Conservation (phyloP, 2,113 vertebrate species). For the Alectura lathami region DNA sequence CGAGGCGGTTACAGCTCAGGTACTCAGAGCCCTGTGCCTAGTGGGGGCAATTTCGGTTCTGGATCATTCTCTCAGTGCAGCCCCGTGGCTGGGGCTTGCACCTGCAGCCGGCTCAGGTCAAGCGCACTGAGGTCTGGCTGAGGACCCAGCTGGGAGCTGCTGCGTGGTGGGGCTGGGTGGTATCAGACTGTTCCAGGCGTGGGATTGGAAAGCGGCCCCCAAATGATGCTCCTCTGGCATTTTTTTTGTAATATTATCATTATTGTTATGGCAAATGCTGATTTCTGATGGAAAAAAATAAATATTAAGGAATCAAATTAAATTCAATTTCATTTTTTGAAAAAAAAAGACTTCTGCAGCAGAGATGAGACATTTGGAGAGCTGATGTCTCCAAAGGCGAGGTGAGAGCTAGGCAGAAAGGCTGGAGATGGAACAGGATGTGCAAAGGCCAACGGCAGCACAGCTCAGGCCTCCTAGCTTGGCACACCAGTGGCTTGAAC, state of each 20-base stretch:
- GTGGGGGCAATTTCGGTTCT: accelerated
- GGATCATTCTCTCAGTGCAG: accelerated
- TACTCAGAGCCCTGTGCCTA: not conserved
- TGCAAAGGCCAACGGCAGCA: too few relatives aligned
- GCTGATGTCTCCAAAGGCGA: not conserved
- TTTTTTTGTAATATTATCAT: not conserved
- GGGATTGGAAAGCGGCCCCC: not conserved
- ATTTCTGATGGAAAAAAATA: not conserved
- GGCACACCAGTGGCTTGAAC: too few relatives aligned
- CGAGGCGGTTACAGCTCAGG: accelerated
- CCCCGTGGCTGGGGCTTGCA: not conserved
- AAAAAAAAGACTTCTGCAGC: not conserved
- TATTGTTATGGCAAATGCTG: not conserved
- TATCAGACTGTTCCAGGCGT: accelerated
- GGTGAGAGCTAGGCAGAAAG: not conserved
- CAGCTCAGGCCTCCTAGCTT: too few relatives aligned
- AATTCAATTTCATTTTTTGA: not conserved
- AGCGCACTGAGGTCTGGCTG: accelerated
- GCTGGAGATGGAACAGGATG: not conserved
- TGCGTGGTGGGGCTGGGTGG: accelerated
- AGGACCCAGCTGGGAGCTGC: accelerated
- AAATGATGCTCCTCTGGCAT: not conserved
- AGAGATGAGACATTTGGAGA: not conserved
- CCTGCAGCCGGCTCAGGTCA: too few relatives aligned
- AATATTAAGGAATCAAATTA: not conserved